A percentile compares a stretch with the other conserved stretches of the same genome.
These are phyloP conservation scores for Rhombomys opimus DNA, from an alignment of 2,113 vertebrate genomes.

Conservation along the genomic window DNA sequence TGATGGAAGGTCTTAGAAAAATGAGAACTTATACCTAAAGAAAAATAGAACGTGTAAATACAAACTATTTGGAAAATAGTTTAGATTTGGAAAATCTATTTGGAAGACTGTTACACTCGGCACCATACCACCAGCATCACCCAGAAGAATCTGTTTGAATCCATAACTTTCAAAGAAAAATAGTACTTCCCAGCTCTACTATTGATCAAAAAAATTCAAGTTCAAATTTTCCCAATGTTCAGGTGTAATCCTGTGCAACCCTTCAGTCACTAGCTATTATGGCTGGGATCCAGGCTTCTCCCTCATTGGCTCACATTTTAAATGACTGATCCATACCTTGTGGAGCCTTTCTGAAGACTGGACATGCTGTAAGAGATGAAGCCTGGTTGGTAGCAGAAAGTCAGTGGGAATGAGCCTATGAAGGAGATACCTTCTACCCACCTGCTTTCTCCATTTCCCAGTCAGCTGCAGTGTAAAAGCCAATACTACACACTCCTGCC, in stretches of 20 bases:
- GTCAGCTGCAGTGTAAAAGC: background rate
- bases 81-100: background rate
- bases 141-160: background rate
- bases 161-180: conserved; percentile 62
- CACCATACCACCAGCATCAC: background rate
- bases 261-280: background rate
- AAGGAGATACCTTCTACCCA: background rate
- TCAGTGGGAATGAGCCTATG: background rate
- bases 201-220: conserved; percentile 25
- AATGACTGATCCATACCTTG: background rate
- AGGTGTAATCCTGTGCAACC: background rate
- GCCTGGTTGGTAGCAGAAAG: background rate
- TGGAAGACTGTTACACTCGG: background rate
- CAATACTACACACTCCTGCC: background rate
- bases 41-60: conserved; percentile 29
- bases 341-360: background rate
- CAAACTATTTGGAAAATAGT: background rate
- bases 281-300: no score
- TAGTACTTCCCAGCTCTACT: background rate
- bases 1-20: conserved; percentile 31
- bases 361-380: background rate
- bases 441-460: background rate
- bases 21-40: conserved; percentile 54
- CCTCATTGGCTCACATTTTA: background rate
- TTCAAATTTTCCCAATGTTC: background rate